Evolutionary conservation across 1,140 invertebrate genomes (phyloP).

Genomic region (Drosophila ficusphila): DNA sequence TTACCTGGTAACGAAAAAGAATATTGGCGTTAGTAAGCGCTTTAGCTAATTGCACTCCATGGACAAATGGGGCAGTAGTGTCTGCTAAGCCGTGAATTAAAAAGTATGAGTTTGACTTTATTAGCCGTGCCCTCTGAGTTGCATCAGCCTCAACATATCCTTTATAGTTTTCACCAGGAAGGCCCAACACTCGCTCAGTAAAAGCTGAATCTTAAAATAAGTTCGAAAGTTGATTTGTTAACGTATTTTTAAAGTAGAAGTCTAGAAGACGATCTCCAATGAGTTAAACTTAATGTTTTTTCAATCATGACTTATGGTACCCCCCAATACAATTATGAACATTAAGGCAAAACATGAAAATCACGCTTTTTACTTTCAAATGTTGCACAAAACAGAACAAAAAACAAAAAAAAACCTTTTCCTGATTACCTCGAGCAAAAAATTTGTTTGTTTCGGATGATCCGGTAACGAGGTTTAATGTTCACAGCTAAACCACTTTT

Average conservation of each 20-base stretch:
- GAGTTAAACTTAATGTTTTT: too few relatives aligned
- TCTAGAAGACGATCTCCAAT: not conserved
- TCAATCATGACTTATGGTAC: too few relatives aligned
- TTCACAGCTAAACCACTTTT: too few relatives aligned
- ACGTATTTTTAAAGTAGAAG: not conserved
- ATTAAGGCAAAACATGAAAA: too few relatives aligned
- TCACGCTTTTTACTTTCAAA: too few relatives aligned
- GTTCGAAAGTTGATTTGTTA: not conserved
- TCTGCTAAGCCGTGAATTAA: conserved; percentile 94
- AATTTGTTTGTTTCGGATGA: too few relatives aligned
- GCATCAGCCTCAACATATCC: conserved; percentile 96
- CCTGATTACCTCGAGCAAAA: too few relatives aligned
- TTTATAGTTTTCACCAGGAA: conserved; percentile 94
- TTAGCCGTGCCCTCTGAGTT: conserved; percentile 92
- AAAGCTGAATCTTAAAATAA: conserved; percentile 93
- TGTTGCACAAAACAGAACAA: too few relatives aligned
- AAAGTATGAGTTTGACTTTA: conserved; percentile 93
- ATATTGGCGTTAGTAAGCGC: conserved; percentile 93
- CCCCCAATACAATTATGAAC: too few relatives aligned
- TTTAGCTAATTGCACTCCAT: conserved; percentile 94
- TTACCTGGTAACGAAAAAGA: conserved; percentile 95
- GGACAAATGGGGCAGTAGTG: conserved; percentile 95
- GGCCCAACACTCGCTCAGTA: conserved; percentile 95
- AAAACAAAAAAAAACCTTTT: too few relatives aligned
- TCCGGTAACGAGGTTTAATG: too few relatives aligned